Percentiles rank a stretch among this genome's conserved stretches.
These are phyloP conservation scores for Turdus rufiventris DNA, from an alignment of 2,113 vertebrate genomes.

Conservation along the genomic window DNA sequence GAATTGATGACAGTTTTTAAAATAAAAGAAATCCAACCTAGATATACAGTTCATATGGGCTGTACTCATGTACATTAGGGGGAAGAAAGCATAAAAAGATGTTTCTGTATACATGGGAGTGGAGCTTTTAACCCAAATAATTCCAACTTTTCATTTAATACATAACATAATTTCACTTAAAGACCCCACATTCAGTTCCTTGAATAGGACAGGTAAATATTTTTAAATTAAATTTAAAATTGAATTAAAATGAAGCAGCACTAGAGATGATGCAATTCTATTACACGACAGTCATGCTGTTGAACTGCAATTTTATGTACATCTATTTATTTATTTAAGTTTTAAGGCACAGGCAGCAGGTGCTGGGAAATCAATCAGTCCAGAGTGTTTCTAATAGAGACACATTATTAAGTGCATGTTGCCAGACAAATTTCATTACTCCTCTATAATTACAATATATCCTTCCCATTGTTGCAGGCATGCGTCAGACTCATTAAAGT, in stretches of 20 bases:
- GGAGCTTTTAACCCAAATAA: neutral
- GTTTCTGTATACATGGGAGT: neutral
- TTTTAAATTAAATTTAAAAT: neutral
- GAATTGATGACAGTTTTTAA: neutral
- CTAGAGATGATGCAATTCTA: neutral
- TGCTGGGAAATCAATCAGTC: neutral
- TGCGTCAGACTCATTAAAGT: neutral
- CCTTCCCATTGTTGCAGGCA: neutral
- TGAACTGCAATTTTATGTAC: neutral
- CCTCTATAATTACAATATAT: neutral
- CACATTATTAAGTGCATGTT: neutral
- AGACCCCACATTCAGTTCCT: neutral
- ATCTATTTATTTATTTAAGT: neutral
- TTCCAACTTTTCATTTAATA: neutral
- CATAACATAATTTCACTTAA: neutral
- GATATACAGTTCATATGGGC: neutral
- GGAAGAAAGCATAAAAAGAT: neutral
- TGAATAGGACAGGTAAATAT: neutral
- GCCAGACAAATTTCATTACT: neutral
- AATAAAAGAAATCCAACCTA: neutral
- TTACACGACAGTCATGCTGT: neutral
- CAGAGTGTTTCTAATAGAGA: neutral
- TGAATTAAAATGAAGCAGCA: neutral
- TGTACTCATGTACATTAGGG: neutral
- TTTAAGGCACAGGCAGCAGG: neutral